Evolutionary conservation across 2,888 invertebrate genomes (phyloP).

Genomic region (Linyphia triangularis): DNA sequence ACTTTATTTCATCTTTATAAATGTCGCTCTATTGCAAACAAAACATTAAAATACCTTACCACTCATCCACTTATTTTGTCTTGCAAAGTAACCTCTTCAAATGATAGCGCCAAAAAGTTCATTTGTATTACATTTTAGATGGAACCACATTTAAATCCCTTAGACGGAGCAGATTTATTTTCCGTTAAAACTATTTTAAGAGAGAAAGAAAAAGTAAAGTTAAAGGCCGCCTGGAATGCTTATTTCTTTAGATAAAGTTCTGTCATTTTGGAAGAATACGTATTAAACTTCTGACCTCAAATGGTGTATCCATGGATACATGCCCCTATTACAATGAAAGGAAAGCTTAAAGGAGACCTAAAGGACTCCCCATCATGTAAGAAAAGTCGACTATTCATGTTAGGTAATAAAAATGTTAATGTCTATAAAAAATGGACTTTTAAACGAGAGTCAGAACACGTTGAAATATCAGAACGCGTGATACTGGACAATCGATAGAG

Average conservation of each 20-base stretch:
- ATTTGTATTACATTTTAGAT: too few relatives aligned
- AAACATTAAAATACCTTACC: too few relatives aligned
- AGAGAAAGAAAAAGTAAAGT: too few relatives aligned
- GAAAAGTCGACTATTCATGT: not conserved
- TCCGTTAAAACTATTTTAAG: not conserved
- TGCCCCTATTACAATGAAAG: conserved; percentile 16
- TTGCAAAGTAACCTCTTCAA: too few relatives aligned
- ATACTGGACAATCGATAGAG: not conserved
- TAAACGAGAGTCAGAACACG: not conserved
- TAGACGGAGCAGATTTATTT: not conserved
- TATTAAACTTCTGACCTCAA: conserved; percentile 22
- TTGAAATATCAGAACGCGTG: not conserved
- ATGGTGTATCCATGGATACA: conserved; percentile 28
- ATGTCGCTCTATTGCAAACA: too few relatives aligned
- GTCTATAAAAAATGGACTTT: not conserved
- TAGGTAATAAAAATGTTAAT: not conserved
- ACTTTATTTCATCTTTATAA: too few relatives aligned
- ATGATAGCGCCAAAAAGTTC: too few relatives aligned
- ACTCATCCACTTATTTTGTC: too few relatives aligned
- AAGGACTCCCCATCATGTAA: not conserved
- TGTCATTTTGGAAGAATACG: conserved; percentile 13
- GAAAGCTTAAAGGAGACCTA: not conserved
- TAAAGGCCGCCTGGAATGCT: not conserved
- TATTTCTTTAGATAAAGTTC: not conserved
- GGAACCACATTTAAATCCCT: too few relatives aligned